Percentiles rank a stretch among this genome's conserved stretches.
Conservation (phyloP, 2,888 invertebrate genomes). For the Lacanobia wlatinum region DNA sequence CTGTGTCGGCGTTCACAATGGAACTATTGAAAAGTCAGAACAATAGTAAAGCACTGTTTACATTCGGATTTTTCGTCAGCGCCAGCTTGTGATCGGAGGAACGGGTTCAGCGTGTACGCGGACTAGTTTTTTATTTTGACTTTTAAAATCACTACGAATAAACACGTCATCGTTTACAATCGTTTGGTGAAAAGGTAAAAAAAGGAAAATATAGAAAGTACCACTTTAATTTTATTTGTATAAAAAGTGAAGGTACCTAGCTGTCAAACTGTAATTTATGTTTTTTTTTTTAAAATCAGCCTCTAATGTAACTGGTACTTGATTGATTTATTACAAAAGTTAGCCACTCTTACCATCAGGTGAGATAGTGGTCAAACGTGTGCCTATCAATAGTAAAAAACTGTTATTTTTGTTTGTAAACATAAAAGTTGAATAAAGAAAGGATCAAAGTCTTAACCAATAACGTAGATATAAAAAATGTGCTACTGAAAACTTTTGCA, state of each 20-base stretch:
- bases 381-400: too few relatives aligned
- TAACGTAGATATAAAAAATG: constrained; percentile 10
- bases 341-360: too few relatives aligned
- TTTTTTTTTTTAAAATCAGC: too few relatives aligned
- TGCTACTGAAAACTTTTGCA: constrained; percentile 30
- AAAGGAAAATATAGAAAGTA: too few relatives aligned
- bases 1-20: constrained; percentile 64
- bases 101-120: constrained; percentile 15
- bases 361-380: too few relatives aligned
- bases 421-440: not conserved
- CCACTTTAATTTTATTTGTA: too few relatives aligned
- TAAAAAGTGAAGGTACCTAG: too few relatives aligned
- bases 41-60: constrained; percentile 82
- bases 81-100: constrained; percentile 74
- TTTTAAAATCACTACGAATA: not conserved
- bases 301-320: too few relatives aligned
- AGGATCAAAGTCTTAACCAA: constrained; percentile 2
- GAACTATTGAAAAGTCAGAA: constrained; percentile 81
- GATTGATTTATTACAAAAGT: not conserved
- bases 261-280: too few relatives aligned
- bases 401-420: not conserved
- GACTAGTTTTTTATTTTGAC: not conserved
- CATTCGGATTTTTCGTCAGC: constrained; percentile 71
- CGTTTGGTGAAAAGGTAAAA: not conserved
- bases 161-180: not conserved